Base-by-base conservation (phyloP, 2,888 invertebrate genomes). In the Charanyca ferruginea region DNA sequence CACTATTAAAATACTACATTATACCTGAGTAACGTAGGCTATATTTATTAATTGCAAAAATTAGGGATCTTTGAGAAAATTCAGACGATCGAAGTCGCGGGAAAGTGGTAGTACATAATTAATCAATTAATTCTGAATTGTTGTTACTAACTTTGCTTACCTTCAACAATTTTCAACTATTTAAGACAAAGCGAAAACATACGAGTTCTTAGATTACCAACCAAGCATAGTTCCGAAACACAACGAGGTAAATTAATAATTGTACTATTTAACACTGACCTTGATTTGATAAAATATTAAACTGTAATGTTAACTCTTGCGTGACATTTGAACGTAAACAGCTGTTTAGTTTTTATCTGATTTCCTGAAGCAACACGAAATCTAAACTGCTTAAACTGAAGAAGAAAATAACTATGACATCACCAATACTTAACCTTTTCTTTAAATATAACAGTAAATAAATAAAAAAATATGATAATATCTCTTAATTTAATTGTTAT, bases 321-420 rank as follows among this genome's bases (percentile, higher is more conserved):
- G 80, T 80, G 66, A 49, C 55, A 42, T 6, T 20, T 32, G 11
- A 53, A 60, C 44, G 58, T 79, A 41, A 77, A 54, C 59, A 32
- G 44, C 42, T 60, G 51, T 72, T 60, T 57, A 67, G 60, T 47
- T 16, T 38, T 42, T 65, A 77, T 77, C 64, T 35, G 41, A 58
- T 55, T 66, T 60, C 47, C 57, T 55, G 32, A 41, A 68, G 54
- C 20, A 48, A 58, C 57, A 74, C 35, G 60, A 66, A 42, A 38
- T 13, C 16, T 9, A 70, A 76, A 51, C n/a, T 18, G 9, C 18
- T 65, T 28, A 9, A 9, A 7, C 20, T 49, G 4, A 32, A 66
- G 23, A 47, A 25, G 11, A 42, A 64, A 61, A 41, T 72, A 52
- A 28, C 13, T 44, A 53, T 0, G 16, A 32, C 16, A 38, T 44